Evolutionary conservation across 2,888 invertebrate species (phyloP).

Genomic region (Anaspis maculata): DNA sequence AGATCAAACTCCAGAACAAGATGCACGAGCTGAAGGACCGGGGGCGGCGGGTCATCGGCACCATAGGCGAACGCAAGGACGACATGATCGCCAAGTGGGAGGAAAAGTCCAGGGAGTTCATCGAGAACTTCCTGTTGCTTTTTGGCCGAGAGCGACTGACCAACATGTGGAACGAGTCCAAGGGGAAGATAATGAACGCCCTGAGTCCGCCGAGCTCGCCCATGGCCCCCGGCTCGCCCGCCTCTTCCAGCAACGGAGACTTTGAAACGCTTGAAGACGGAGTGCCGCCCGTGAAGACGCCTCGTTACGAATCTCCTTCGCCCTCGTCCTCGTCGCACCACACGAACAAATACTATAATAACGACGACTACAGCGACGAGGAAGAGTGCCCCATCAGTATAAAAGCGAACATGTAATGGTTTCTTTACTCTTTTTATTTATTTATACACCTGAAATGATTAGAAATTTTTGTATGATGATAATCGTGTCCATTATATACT

Average conservation of each 20-base stretch:
- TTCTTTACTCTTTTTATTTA: conserved; percentile 1
- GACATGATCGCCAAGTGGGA: conserved; percentile 96
- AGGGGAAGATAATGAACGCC: conserved; percentile 83
- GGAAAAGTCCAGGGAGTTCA: conserved; percentile 94
- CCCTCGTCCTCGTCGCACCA: conserved; percentile 20
- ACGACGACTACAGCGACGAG: conserved; percentile 36
- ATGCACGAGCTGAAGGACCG: conserved; percentile 93
- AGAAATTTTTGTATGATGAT: conserved; percentile 9
- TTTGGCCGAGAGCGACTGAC: conserved; percentile 85
- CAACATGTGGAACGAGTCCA: conserved; percentile 88
- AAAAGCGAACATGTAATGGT: neutral
- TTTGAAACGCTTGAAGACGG: conserved; percentile 32
- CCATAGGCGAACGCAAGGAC: conserved; percentile 74
- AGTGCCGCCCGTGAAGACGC: conserved; percentile 37
- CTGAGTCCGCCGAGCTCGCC: conserved; percentile 85
- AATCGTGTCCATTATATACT: no score
- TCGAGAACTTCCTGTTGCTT: conserved; percentile 88
- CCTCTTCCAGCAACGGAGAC: conserved; percentile 34
- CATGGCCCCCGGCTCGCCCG: conserved; percentile 32
- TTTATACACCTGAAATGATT: conserved; percentile 8
- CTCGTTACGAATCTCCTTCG: conserved; percentile 35
- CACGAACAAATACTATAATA: conserved; percentile 21
- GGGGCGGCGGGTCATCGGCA: conserved; percentile 77
- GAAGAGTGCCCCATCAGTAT: conserved; percentile 24
- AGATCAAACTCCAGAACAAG: conserved; percentile 92